Evolutionary conservation across 2,888 invertebrate species (phyloP).

Genomic region (Drosophila meridiana): DNA sequence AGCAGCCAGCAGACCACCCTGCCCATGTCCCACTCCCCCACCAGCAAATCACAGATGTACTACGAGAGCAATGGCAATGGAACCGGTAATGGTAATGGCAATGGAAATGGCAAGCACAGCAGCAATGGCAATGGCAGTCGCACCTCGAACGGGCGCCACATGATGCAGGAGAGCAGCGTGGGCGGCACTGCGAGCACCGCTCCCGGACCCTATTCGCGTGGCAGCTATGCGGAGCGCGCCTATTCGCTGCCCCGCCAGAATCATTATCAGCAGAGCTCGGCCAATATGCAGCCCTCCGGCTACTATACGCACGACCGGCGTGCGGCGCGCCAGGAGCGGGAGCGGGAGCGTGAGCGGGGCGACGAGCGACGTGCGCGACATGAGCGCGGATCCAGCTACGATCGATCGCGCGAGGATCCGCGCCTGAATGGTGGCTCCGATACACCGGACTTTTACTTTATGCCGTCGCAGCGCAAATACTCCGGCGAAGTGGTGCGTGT

Average conservation of each 20-base stretch:
- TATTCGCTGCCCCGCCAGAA: slow-evolving; percentile 90
- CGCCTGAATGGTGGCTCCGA: slow-evolving; percentile 84
- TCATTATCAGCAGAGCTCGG: slow-evolving; percentile 82
- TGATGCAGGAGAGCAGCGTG: slow-evolving; percentile 65
- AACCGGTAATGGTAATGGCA: slow-evolving; percentile 41
- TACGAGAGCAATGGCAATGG: slow-evolving; percentile 73
- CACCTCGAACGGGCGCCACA: slow-evolving; percentile 59
- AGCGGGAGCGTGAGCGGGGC: slow-evolving; percentile 46
- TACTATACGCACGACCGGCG: slow-evolving; percentile 87
- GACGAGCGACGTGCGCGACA: slow-evolving; percentile 81
- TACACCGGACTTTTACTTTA: slow-evolving; percentile 95
- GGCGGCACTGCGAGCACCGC: slow-evolving; percentile 28
- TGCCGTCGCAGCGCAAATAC: slow-evolving; percentile 97
- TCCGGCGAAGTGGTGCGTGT: slow-evolving; percentile 95
- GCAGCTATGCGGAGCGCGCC: slow-evolving; percentile 87
- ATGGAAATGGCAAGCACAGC: slow-evolving; percentile 40
- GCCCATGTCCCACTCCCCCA: slow-evolving; percentile 85
- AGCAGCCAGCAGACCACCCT: slow-evolving; percentile 84
- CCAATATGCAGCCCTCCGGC: slow-evolving; percentile 84
- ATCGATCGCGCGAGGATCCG: slow-evolving; percentile 82
- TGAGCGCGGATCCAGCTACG: slow-evolving; percentile 78
- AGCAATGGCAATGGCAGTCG: slow-evolving; percentile 50
- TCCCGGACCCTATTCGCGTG: slow-evolving; percentile 70
- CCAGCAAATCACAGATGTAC: slow-evolving; percentile 83
- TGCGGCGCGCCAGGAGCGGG: slow-evolving; percentile 80